Percentiles rank a stretch among this genome's conserved stretches.
Conservation (phyloP, 2,797 vertebrate species). For the Thunnus albacares region DNA sequence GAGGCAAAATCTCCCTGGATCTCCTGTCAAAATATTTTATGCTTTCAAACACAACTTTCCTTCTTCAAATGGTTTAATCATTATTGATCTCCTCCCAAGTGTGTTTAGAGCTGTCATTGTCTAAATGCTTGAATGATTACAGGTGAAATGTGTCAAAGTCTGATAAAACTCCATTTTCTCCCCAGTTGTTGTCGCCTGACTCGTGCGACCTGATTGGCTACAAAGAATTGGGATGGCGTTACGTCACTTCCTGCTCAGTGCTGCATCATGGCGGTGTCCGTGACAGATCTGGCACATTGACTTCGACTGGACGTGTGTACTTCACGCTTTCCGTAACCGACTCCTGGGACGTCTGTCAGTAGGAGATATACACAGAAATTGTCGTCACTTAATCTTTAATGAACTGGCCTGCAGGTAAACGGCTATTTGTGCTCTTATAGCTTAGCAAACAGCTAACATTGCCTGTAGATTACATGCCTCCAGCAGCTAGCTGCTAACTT, state of each 20-base stretch:
- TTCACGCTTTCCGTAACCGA: background rate
- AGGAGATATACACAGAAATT: background rate
- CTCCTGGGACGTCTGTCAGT: background rate
- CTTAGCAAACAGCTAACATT: background rate
- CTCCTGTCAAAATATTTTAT: background rate
- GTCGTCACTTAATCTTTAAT: background rate
- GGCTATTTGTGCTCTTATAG: background rate
- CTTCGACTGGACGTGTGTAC: constrained; percentile 31
- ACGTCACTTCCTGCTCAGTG: constrained; percentile 72
- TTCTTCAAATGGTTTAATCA: background rate
- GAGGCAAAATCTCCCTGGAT: background rate
- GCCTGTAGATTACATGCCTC: background rate
- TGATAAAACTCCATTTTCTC: constrained; percentile 60
- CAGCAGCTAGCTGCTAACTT: constrained; percentile 38
- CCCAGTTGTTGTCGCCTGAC: constrained; percentile 26
- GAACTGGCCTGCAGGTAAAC: constrained; percentile 41
- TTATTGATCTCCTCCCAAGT: background rate
- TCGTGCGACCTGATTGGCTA: constrained; percentile 54
- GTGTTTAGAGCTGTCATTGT: background rate
- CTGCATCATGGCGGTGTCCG: constrained; percentile 80
- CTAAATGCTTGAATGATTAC: background rate
- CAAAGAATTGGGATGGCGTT: rapidly evolving
- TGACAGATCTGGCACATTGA: constrained; percentile 67
- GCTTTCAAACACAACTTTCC: background rate
- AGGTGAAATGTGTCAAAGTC: constrained; percentile 40